These are phyloP conservation scores for Nipponacmea schrenckii DNA, from an alignment of 2,888 invertebrate genomes.

Conservation along the genomic window DNA sequence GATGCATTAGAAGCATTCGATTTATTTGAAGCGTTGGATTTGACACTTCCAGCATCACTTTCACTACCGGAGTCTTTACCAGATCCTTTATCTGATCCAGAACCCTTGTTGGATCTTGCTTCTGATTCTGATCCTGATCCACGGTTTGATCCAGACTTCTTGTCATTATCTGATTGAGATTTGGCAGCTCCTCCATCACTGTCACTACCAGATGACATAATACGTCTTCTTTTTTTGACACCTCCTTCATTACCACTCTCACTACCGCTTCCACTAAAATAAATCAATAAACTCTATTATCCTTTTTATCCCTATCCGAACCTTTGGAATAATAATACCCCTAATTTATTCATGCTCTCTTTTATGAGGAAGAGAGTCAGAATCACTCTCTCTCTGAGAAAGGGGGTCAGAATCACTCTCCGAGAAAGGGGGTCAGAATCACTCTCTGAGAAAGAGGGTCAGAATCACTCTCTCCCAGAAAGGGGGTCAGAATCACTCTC, in stretches of 20 bases:
- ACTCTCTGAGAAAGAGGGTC: no score
- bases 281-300: no score
- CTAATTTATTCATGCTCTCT: no score
- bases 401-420: no score
- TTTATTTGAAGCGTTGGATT: neutral
- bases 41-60: conserved; percentile 8
- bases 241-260: conserved; percentile 47
- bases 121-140: conserved; percentile 32
- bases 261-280: conserved; percentile 35
- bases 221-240: conserved; percentile 56
- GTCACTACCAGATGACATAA: conserved; percentile 62
- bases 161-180: conserved; percentile 30
- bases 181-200: conserved; percentile 44
- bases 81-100: conserved; percentile 30
- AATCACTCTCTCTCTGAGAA: no score
- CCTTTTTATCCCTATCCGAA: no score
- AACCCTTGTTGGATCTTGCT: conserved; percentile 21
- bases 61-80: conserved; percentile 6
- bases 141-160: conserved; percentile 32
- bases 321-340: no score
- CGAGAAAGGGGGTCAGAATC: no score
- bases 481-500: no score
- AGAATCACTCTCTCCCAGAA: no score
- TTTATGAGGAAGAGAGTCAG: no score
- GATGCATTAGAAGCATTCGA: neutral